Base-by-base conservation (phyloP, 2,797 vertebrate species). In the Apodemus agrarius region DNA sequence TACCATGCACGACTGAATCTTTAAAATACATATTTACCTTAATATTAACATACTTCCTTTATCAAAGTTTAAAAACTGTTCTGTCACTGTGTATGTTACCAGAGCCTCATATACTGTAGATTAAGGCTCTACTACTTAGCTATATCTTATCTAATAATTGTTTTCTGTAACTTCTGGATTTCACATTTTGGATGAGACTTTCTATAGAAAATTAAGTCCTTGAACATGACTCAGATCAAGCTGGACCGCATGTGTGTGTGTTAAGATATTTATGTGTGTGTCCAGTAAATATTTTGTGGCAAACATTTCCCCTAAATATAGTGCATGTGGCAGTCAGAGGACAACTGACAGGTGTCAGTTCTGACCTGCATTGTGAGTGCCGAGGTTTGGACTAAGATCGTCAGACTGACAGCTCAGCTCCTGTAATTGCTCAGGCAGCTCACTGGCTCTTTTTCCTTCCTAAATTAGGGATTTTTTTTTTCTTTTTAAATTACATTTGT, bases 201-300 rank as follows among this genome's bases (percentile, higher is more conserved):
- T 59, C 21, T 82, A 82, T 59, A 72, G 80, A 69, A 95, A 92
- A 84, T 87, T 61, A 86, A 87, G 93, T 83, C 37, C 79, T 91
- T 95, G 52, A 90, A 67, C 17, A 24, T 92, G 14, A 81, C 69
- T 85, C 78, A 90, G 82, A 82, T 95, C 75, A 87, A 93, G 6
- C 40, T 95, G 40, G 43, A 34, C 72, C n/a, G 34, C 59, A 88
- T 54, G 74, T 57, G 31, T 26, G 16, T 29, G 7, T 54, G 75
- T 59, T 52, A 40, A 43, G 16, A 31, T 63, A 46, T 65, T 63
- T 65, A 26, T 31, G 4, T 84, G 16, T 84, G 40, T 65, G 17
- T 63, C 26, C 17, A 82, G 7, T 37, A 43, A 82, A 46, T 63
- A 85, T 75, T 75, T 75, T 75, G 22, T 49, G 26, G 46, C 76